Evolutionary conservation across 2,888 invertebrate genomes (phyloP), one percentile per base, ranked within the genome.

Genomic region (Thymelicus acteon): DNA sequence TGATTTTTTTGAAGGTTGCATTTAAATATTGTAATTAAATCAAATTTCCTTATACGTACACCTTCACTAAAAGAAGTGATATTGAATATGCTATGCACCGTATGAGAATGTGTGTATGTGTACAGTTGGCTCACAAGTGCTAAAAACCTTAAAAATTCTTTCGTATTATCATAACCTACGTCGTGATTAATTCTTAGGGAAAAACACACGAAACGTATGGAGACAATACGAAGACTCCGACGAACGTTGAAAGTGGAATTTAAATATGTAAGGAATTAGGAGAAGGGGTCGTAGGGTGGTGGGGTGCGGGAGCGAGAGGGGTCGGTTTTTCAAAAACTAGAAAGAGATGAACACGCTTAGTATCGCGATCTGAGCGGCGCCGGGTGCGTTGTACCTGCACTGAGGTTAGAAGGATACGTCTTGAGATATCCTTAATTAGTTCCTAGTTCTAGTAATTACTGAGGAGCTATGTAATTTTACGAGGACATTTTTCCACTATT

Each of bases 221-320:
- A 92, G 91, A 92, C 92, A 92, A 92, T 92, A 92, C 90, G 87
- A 91, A 88, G 89, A 87, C 89, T 85, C 87, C 79, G 78, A 79
- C 84, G 82, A 82, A 85, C 89, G 88, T 83, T 86, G 88, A 85
- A 92, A 93, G 92, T 91, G 89, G 92, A 93, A 92, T 93, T 93
- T 93, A 93, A 93, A 93, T 93, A 92, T 92, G 93, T 93, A 93
- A 92, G 92, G 93, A 93, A 93, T 93, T 93, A 93, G 93, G 92
- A 88, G 88, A 80, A 82, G 87, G 86, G 82, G 72, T 70, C 63
- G 73, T 71, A 72, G 73, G 72, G 73, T 78, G 72, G 73, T 67
- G 71, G 68, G 73, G 74, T 40, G 74, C 73, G 73, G 73, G 73
- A 76, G 72, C 72, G 76, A 76, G 73, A 72, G 76, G 78, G 77